phyloP scores from a whole-genome alignment of 2,797 vertebrate genomes.

The Anisognathus igniventris region DNA sequence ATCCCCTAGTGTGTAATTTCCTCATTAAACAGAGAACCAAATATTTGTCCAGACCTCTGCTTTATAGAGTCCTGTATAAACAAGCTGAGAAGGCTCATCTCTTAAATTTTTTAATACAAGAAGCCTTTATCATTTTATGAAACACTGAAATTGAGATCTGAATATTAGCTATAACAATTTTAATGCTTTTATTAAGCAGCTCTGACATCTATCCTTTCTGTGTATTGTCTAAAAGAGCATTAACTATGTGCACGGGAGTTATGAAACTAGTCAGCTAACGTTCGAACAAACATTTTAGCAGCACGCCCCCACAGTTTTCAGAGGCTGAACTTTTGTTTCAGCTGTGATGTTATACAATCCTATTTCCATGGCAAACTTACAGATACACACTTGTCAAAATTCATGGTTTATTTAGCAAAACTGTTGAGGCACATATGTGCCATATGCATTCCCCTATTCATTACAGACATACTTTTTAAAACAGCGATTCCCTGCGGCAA shows the following conservation, averaged over 20 bases:
- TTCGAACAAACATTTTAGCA: constrained; percentile 58
- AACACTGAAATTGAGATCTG: neutral
- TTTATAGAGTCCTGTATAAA: neutral
- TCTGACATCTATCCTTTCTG: neutral
- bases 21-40: neutral
- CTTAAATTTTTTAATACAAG: neutral
- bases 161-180: neutral
- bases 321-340: constrained; percentile 60
- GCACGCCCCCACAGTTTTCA: constrained; percentile 50
- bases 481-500: constrained; percentile 15
- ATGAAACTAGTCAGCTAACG: constrained; percentile 50
- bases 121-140: neutral
- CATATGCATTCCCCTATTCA: constrained; percentile 50
- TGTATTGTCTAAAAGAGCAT: constrained; percentile 59
- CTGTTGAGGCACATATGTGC: constrained; percentile 14
- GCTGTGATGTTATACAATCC: constrained; percentile 60
- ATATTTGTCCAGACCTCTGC: neutral
- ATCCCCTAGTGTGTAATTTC: neutral
- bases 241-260: constrained; percentile 34
- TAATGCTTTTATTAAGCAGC: neutral
- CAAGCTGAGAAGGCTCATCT: neutral
- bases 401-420: constrained; percentile 57
- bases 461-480: constrained; percentile 31
- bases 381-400: constrained; percentile 54
- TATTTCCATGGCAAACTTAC: constrained; percentile 64